These are phyloP conservation scores for Lepidocyrtinus sp. DNA, from an alignment of 2,888 invertebrate species.

Conservation along the genomic window DNA sequence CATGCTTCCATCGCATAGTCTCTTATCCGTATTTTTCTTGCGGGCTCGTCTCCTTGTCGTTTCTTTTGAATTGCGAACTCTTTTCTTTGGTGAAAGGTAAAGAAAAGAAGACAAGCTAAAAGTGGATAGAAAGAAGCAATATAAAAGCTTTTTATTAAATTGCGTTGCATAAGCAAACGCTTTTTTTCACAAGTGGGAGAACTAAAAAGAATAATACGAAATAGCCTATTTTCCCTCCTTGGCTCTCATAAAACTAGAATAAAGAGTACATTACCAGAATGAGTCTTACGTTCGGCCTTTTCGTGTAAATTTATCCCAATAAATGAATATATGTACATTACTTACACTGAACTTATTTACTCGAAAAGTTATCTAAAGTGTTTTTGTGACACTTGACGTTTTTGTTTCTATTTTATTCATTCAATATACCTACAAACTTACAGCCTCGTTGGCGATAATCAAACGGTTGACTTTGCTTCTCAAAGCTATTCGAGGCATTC, in stretches of 20 bases:
- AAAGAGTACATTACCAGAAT: too few relatives aligned
- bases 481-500: background rate
- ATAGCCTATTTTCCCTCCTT: background rate
- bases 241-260: background rate
- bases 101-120: background rate
- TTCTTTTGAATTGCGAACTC: background rate
- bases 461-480: background rate
- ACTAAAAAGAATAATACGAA: background rate
- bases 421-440: background rate
- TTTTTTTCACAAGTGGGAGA: background rate
- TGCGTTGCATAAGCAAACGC: constrained; percentile 24
- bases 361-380: background rate
- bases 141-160: constrained; percentile 28
- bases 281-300: background rate
- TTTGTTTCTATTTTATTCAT: background rate
- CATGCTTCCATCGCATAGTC: background rate
- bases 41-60: background rate
- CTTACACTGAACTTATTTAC: background rate
- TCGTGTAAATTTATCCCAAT: background rate
- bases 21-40: background rate
- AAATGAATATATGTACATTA: background rate
- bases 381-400: background rate
- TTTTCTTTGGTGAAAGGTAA: background rate
- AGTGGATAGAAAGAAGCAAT: background rate
- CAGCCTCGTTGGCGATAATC: background rate